Evolutionary conservation across 2,888 invertebrate species (phyloP).

Genomic region (Hyposoter dolosus): DNA sequence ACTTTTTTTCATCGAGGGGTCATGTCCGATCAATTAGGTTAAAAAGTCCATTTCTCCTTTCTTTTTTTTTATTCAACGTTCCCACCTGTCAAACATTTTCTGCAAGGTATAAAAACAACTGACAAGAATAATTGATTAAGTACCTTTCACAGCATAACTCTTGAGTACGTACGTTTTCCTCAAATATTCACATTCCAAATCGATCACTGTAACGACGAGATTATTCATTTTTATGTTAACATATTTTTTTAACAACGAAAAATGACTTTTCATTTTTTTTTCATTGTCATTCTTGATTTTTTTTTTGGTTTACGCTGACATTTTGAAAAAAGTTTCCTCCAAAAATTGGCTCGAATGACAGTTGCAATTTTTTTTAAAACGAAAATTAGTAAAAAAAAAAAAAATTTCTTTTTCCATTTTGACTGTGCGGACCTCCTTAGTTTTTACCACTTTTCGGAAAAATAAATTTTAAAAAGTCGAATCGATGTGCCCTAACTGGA

Average conservation of each 20-base stretch:
- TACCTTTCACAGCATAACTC: neutral
- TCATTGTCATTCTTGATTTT: neutral
- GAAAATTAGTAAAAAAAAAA: too few species aligned
- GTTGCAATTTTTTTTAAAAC: neutral
- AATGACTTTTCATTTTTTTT: neutral
- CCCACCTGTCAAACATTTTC: neutral
- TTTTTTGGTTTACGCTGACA: neutral
- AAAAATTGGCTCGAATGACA: neutral
- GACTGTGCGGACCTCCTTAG: too few species aligned
- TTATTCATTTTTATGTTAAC: neutral
- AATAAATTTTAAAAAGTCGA: too few species aligned
- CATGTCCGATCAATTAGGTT: neutral
- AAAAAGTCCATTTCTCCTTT: neutral
- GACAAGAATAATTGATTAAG: neutral
- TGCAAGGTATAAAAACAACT: neutral
- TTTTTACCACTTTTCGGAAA: neutral
- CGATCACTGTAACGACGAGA: neutral
- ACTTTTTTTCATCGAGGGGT: neutral
- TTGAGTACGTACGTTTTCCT: neutral
- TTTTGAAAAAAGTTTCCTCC: slow-evolving; percentile 28
- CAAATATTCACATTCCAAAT: neutral
- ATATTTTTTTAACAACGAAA: neutral
- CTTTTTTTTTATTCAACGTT: neutral
- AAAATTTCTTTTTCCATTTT: too few species aligned
- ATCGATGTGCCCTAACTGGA: neutral